Evolutionary conservation across 2,113 vertebrate genomes (phyloP).

Genomic region (Fregata magnificens): DNA sequence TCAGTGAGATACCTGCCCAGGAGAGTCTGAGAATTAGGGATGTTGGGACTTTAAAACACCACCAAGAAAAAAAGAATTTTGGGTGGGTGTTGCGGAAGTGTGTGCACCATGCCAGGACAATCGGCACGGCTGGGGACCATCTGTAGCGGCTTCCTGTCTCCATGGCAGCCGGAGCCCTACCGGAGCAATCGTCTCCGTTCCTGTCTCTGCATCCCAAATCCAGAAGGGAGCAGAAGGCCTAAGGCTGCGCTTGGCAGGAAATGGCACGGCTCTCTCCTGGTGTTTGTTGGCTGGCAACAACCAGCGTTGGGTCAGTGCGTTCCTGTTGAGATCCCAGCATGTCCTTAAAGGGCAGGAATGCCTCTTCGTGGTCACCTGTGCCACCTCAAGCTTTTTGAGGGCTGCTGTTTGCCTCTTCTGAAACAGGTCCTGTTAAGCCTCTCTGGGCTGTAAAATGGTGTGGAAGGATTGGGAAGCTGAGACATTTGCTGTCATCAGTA

Average conservation of each 20-base stretch:
- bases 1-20: neutral
- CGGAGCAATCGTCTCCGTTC: neutral
- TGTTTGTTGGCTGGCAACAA: neutral
- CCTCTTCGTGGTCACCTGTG: neutral
- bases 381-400: neutral
- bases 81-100: rapidly evolving
- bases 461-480: neutral
- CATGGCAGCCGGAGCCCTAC: neutral
- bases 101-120: neutral
- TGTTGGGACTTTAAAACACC: neutral
- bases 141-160: neutral
- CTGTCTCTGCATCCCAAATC: neutral
- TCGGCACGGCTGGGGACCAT: neutral
- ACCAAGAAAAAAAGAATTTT: neutral
- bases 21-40: neutral
- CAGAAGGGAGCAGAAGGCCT: neutral
- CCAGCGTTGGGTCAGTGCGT: rapidly evolving
- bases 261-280: neutral
- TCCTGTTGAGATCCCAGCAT: neutral
- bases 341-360: neutral
- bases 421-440: neutral
- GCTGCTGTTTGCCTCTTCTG: neutral
- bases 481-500: neutral
- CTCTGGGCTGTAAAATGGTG: neutral
- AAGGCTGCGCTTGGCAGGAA: neutral